These are phyloP conservation scores for Zelleria hepariella DNA, from an alignment of 2,888 invertebrate species.

Conservation along the genomic window DNA sequence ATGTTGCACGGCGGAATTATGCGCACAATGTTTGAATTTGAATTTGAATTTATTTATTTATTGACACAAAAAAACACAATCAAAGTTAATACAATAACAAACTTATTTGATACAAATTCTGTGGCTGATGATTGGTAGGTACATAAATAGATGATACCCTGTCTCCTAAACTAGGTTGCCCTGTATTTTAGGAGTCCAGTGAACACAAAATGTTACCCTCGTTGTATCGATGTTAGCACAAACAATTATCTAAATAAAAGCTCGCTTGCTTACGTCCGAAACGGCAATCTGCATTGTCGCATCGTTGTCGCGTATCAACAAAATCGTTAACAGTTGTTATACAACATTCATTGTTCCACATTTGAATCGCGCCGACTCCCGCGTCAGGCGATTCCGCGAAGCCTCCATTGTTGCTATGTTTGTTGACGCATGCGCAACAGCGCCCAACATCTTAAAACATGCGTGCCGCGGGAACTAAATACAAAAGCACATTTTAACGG, in stretches of 20 bases:
- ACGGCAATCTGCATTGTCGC: conserved; percentile 35
- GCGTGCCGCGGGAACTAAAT: conserved; percentile 19
- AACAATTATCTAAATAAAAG: conserved; percentile 39
- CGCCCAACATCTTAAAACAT: conserved; percentile 34
- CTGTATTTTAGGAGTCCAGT: too few relatives aligned
- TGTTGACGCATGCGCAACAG: conserved; percentile 48
- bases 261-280: conserved; percentile 37
- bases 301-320: conserved; percentile 54
- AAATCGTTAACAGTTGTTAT: conserved; percentile 57
- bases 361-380: conserved; percentile 41
- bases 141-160: too few relatives aligned
- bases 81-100: too few relatives aligned
- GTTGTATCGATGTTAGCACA: conserved; percentile 17
- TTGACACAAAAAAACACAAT: too few relatives aligned
- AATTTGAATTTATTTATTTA: too few relatives aligned
- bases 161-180: too few relatives aligned
- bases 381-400: conserved; percentile 60
- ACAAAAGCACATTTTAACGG: background rate
- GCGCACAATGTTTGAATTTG: too few relatives aligned
- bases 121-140: too few relatives aligned
- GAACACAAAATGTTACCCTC: conserved; percentile 25
- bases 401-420: conserved; percentile 63
- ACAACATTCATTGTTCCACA: conserved; percentile 63
- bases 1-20: background rate
- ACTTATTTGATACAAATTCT: too few relatives aligned